Percentiles rank a stretch among this genome's conserved stretches.
Conservation (phyloP, 1,140 invertebrate species). For the Anastrepha obliqua region DNA sequence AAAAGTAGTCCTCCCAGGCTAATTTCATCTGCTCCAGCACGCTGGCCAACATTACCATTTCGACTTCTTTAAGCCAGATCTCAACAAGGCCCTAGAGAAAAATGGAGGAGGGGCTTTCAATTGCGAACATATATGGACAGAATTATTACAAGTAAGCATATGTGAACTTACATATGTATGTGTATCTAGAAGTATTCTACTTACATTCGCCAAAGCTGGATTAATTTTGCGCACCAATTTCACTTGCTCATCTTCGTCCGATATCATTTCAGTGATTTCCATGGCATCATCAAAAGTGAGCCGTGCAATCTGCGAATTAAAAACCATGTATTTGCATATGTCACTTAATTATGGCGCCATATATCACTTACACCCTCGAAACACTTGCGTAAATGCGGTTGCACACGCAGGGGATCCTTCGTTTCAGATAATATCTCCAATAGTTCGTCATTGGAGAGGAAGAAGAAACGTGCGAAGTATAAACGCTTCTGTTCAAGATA, state of each 20-base stretch:
- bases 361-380: conserved; percentile 86
- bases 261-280: conserved; percentile 93
- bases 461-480: conserved; percentile 97
- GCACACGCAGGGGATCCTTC: conserved; percentile 92
- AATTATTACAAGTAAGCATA: too few relatives aligned
- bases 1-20: conserved; percentile 81
- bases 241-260: conserved; percentile 91
- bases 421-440: conserved; percentile 96
- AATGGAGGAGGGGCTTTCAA: not conserved
- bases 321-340: not conserved
- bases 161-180: not conserved
- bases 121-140: too few relatives aligned
- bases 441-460: conserved; percentile 96
- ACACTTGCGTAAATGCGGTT: conserved; percentile 96
- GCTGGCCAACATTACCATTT: conserved; percentile 90
- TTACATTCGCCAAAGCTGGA: conserved; percentile 91
- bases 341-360: too few relatives aligned
- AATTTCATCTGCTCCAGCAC: conserved; percentile 85
- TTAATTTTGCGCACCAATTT: conserved; percentile 86
- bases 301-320: conserved; percentile 76
- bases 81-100: conserved; percentile 88
- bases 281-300: conserved; percentile 86
- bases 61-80: conserved; percentile 93
- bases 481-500: conserved; percentile 97
- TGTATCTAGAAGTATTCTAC: conserved; percentile 54